phyloP scores from a whole-genome alignment of 2,888 invertebrate species.

The Drosophila neonasuta region DNA sequence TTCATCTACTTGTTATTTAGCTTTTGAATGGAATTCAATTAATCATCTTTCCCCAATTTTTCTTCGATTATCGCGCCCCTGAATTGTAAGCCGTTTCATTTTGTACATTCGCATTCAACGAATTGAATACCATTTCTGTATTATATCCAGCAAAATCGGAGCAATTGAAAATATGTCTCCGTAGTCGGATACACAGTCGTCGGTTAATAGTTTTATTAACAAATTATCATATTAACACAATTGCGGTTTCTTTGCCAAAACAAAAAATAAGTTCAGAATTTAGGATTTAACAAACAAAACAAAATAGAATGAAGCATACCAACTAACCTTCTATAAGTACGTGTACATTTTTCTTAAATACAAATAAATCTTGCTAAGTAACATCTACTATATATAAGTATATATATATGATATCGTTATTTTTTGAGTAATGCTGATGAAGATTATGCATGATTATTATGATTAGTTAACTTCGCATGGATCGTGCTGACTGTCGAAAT shows the following conservation, averaged over 20 bases:
- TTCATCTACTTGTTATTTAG: conserved; percentile 48
- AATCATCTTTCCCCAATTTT: conserved; percentile 28
- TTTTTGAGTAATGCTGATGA: background rate
- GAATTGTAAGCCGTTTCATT: conserved; percentile 23
- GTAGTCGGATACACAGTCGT: conserved; percentile 30
- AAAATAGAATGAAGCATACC: conserved; percentile 29
- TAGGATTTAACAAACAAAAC: conserved; percentile 22
- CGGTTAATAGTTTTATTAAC: conserved; percentile 44
- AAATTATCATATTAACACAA: conserved; percentile 22
- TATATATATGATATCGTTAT: conserved; percentile 7
- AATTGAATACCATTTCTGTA: conserved; percentile 65
- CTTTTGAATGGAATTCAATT: conserved; percentile 60
- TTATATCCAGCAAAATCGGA: conserved; percentile 60
- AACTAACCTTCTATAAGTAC: conserved; percentile 47
- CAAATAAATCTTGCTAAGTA: conserved; percentile 54
- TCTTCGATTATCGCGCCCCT: conserved; percentile 20
- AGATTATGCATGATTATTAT: background rate
- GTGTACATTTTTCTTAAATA: conserved; percentile 61
- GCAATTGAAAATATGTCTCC: conserved; percentile 33
- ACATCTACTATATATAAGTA: conserved; percentile 25
- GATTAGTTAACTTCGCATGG: conserved; percentile 73
- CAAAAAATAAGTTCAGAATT: conserved; percentile 24
- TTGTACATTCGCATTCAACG: conserved; percentile 59
- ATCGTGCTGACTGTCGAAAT: conserved; percentile 80
- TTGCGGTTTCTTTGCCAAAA: conserved; percentile 29